Percentiles rank a stretch among this genome's conserved stretches.
Evolutionary conservation across 1,140 invertebrate species (phyloP).

Genomic region (Platorchestia sp.): DNA sequence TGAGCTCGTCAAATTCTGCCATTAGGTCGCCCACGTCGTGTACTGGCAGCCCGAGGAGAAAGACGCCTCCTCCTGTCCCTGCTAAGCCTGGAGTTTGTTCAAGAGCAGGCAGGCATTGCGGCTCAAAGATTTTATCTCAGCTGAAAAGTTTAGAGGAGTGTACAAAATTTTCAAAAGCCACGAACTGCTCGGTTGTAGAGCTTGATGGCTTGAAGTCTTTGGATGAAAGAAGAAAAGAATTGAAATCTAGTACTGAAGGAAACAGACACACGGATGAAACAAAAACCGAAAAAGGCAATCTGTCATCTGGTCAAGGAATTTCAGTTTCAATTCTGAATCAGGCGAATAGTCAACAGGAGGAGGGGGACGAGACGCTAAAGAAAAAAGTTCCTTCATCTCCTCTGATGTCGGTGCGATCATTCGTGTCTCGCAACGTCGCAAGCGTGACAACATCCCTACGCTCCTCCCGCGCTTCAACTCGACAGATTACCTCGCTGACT

Average conservation of each 20-base stretch:
- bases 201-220: conserved; percentile 60
- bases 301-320: neutral
- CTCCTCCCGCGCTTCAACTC: neutral
- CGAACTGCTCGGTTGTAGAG: conserved; percentile 9
- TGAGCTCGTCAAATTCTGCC: neutral
- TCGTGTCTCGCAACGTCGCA: conserved; percentile 18
- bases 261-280: neutral
- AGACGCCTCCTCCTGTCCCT: conserved; percentile 64
- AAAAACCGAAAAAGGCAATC: neutral
- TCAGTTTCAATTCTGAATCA: neutral
- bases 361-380: neutral
- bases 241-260: conserved; percentile 39
- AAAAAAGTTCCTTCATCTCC: conserved; percentile 34
- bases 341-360: conserved; percentile 15
- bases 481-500: neutral
- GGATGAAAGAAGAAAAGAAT: conserved; percentile 60
- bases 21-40: neutral
- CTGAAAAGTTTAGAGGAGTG: conserved; percentile 65
- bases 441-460: conserved; percentile 21
- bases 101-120: conserved; percentile 59
- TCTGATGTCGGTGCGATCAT: conserved; percentile 45
- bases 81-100: conserved; percentile 63
- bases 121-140: conserved; percentile 61
- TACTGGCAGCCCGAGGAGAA: conserved; percentile 48
- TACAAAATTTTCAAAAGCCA: conserved; percentile 53